A percentile compares a stretch with the other conserved stretches of the same genome.
These are phyloP conservation scores for Platysteira castanea DNA, from an alignment of 2,113 vertebrate species.

Conservation along the genomic window DNA sequence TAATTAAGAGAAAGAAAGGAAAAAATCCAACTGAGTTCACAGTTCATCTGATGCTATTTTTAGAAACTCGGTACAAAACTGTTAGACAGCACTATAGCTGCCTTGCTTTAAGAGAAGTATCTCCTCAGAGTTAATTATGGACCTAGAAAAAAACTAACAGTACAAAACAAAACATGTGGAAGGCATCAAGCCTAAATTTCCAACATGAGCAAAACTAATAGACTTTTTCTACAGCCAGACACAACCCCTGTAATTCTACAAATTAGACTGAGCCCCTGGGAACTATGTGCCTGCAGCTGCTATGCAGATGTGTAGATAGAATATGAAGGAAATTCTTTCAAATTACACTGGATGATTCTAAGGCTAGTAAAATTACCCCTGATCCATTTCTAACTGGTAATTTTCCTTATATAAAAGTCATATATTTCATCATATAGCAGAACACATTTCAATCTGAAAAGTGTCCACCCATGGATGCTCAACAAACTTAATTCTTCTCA, in stretches of 20 bases:
- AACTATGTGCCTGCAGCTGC: conserved; percentile 72
- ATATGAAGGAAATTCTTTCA: conserved; percentile 38
- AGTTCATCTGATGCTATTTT: not conserved
- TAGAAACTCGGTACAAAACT: not conserved
- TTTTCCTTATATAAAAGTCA: not conserved
- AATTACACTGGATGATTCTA: conserved; percentile 13
- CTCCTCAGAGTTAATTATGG: conserved; percentile 63
- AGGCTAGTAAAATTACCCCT: conserved; percentile 34
- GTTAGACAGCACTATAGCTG: not conserved
- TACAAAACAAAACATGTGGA: conserved; percentile 70
- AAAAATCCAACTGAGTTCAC: not conserved
- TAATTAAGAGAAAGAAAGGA: not conserved
- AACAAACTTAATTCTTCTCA: not conserved
- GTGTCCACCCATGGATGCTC: not conserved
- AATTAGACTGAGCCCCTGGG: conserved; percentile 73
- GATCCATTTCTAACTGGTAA: not conserved
- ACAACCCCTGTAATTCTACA: conserved; percentile 72
- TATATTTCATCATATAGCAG: not conserved
- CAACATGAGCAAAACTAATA: conserved; percentile 71
- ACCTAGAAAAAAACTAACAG: not conserved
- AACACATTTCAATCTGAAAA: not conserved
- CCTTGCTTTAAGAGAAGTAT: not conserved
- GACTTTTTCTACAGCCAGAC: conserved; percentile 66
- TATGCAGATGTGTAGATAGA: conserved; percentile 61
- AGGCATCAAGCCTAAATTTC: conserved; percentile 70